Evolutionary conservation across 2,113 vertebrate genomes (phyloP), one percentile per base, ranked within the genome.

Genomic region (Cryptotis parvus): DNA sequence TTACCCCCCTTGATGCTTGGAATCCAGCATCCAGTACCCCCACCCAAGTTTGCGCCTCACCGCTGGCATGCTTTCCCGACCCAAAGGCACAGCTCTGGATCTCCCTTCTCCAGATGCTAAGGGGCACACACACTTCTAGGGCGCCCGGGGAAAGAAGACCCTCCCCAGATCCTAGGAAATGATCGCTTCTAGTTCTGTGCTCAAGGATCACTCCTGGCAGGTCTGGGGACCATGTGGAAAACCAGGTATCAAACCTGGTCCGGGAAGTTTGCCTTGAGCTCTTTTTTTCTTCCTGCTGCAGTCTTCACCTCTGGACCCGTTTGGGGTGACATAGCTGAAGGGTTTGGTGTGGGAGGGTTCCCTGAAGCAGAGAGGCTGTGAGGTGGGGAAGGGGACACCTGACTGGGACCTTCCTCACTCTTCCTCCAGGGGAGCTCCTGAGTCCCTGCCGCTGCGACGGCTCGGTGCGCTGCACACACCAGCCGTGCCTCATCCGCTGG

Each of bases 401-500:
- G 77, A 97, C 73, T 12, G 55, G 43, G 6, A 14, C 65, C 43
- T 83, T 88, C 35, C 45, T 76, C 83, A 63, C 95, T 94, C 89
- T 96, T 86, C 83, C 92, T 87, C 52, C 95, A 99, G 99, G 99
- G 9, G 99, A 99, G 97, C 98, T 99, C 92, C 63, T 99, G 97
- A 99, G 98, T 93, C 99, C 99, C 9, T 99, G 99, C 89, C 98
- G 99, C 58, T 99, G 99, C 29, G 98, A 98, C 33, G 99, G 99
- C 69, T 99, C 99, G 0, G 98, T 99, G 90, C 98, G 99, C 94
- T 99, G 98, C 96, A 99, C 99, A 24, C 99, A 99, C 92, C 99
- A 99, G 96, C 99, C 99, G 93, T 99, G 99, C 96, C 98, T 99
- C 95, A 99, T 99, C 96, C 98, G 99, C 95, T 99, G 99, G 99